A percentile compares a stretch with the other conserved stretches of the same genome.
Evolutionary conservation across 2,888 invertebrate genomes (phyloP).

Genomic region (Melipona beecheii): DNA sequence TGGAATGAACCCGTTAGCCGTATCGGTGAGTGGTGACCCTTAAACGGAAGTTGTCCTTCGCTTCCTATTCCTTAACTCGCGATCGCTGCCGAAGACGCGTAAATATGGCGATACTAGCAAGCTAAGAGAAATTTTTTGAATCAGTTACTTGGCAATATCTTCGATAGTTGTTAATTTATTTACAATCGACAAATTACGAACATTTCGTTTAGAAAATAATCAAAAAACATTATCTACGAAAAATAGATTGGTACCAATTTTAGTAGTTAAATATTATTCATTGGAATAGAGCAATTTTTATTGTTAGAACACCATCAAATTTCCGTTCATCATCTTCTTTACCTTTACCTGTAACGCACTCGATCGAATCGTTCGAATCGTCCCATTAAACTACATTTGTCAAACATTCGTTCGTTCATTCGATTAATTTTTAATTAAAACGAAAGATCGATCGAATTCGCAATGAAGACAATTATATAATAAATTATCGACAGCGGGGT

Average conservation of each 20-base stretch:
- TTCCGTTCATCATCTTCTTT: too few relatives aligned
- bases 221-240: background rate
- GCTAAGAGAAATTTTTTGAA: slow-evolving; percentile 12
- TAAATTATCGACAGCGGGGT: slow-evolving; percentile 1
- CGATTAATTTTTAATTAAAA: slow-evolving; percentile 21
- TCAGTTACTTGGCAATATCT: background rate
- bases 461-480: slow-evolving; percentile 11
- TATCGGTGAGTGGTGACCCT: slow-evolving; percentile 74
- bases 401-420: background rate
- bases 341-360: background rate
- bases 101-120: slow-evolving; percentile 12
- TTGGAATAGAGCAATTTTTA: background rate
- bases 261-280: background rate
- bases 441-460: background rate
- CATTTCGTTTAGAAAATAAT: too few relatives aligned
- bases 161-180: too few relatives aligned
- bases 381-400: too few relatives aligned
- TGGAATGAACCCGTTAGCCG: slow-evolving; percentile 78
- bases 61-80: slow-evolving; percentile 49
- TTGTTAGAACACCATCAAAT: background rate
- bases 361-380: background rate
- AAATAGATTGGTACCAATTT: background rate
- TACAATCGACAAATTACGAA: background rate
- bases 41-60: slow-evolving; percentile 75
- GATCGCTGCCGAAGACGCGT: slow-evolving; percentile 33